Base-by-base conservation (phyloP, 2,113 vertebrate genomes). In the Scopus umbretta region DNA sequence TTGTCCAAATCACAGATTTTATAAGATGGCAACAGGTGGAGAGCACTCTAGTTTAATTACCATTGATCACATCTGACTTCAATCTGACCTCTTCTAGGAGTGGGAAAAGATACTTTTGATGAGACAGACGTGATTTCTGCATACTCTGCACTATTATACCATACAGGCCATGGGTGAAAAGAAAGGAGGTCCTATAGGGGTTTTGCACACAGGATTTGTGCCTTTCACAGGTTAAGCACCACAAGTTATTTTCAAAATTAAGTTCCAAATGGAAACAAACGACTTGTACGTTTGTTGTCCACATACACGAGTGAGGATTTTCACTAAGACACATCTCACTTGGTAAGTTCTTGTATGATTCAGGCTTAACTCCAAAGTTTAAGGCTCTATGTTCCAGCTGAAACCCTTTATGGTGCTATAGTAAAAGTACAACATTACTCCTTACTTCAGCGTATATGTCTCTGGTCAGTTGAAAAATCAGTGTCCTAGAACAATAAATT, bases 151-250 rank as follows among this genome's bases (percentile, higher is more conserved):
- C 12, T 67, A 17, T 5, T 53, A 11, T 0, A n/a, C 10, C 40
- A n/a, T 2, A 34, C 10, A 63, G 56, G 15, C 5, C 30, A 45
- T 5, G 7, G 10, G 13, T 23, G 36, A 8, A 15, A 42, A 9
- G 15, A 19, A 23, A 36, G 4, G 5, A 9, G 4, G 13, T 4
- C 53, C 42, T 52, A 4, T 3, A 56, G 61, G 12, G 23, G 55
- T 6, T 70, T 16, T 56, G 42, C 61, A 70, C 19, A 14, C 3
- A 43, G 73, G 50, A 80, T 32, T 36, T 36, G n/a, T 59, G 52
- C 16, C 29, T 13, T 62, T 70, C 8, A 40, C 0, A 0, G 20
- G 6, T 27, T 45, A n/a, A 65, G 29, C 29, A 55, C 5, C 1
- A 0, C 0, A 47, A 19, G 15, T 26, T 42, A 30, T 6, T 61